A percentile compares a stretch with the other conserved stretches of the same genome.
Evolutionary conservation across 2,113 vertebrate genomes (phyloP).

Genomic region (Mola mola): DNA sequence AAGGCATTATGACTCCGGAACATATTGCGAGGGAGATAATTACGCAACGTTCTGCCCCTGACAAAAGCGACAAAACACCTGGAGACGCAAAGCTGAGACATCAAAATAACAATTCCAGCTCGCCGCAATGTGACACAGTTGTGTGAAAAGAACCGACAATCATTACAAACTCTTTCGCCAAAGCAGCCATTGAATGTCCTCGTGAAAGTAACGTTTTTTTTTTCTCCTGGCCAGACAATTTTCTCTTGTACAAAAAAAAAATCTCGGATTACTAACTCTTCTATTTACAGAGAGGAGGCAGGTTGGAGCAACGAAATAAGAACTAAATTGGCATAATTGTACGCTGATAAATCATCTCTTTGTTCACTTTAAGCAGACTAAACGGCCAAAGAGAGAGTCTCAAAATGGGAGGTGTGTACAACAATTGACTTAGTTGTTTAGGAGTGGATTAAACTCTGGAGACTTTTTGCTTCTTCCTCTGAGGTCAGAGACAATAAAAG

Average conservation of each 20-base stretch:
- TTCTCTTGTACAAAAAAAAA: conserved; percentile 30
- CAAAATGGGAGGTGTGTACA: background rate
- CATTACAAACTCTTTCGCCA: conserved; percentile 33
- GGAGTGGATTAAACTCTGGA: conserved; percentile 40
- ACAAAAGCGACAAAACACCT: conserved; percentile 23
- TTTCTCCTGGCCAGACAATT: conserved; percentile 25
- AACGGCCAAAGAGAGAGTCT: background rate
- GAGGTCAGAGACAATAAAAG: conserved; percentile 53
- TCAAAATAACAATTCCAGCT: conserved; percentile 47
- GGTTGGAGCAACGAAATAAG: background rate
- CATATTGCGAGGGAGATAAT: conserved; percentile 50
- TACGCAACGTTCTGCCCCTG: conserved; percentile 22
- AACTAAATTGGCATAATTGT: conserved; percentile 8
- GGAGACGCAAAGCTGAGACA: conserved; percentile 29
- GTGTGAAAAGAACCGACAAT: conserved; percentile 36
- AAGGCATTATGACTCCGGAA: conserved; percentile 16
- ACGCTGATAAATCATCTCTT: conserved; percentile 1
- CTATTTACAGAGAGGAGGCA: conserved; percentile 9
- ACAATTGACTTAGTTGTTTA: conserved; percentile 20
- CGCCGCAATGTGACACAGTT: background rate
- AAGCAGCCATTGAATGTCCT: conserved; percentile 30
- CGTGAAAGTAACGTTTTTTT: conserved; percentile 22
- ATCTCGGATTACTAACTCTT: conserved; percentile 43
- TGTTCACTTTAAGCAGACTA: conserved; percentile 17
- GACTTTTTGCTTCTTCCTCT: conserved; percentile 27